Conservation (phyloP, 1,140 invertebrate species). For the Orchesella cincta region DNA sequence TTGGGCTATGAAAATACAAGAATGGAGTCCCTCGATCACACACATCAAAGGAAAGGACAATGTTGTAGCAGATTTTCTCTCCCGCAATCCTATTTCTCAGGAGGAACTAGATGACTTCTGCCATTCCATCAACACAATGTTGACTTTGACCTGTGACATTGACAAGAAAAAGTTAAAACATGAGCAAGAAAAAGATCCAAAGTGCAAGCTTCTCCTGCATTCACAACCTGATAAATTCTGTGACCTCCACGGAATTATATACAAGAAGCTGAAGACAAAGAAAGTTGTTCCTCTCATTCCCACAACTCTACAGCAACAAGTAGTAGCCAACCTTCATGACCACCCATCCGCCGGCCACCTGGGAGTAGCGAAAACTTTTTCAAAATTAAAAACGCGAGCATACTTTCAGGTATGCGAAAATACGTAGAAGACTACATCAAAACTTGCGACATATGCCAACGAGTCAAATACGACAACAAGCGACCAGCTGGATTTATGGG, state of each 20-base stretch:
- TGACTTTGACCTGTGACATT: background rate
- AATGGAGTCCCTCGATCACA: slow-evolving; percentile 24
- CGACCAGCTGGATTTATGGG: slow-evolving; percentile 21
- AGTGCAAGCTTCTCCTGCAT: background rate
- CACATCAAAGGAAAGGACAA: slow-evolving; percentile 29
- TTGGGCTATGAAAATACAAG: slow-evolving; percentile 27
- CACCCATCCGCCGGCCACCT: slow-evolving; percentile 35
- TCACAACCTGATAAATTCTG: background rate
- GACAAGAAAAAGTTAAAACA: background rate
- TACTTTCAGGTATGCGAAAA: background rate
- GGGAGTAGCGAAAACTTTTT: slow-evolving; percentile 7
- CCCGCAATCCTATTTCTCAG: slow-evolving; percentile 30
- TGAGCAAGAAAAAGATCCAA: background rate
- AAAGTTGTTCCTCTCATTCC: slow-evolving; percentile 35
- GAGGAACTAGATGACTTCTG: background rate
- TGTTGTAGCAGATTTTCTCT: slow-evolving; percentile 31
- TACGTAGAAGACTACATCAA: slow-evolving; percentile 2
- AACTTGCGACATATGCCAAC: slow-evolving; percentile 28
- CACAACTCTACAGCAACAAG: background rate
- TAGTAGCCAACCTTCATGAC: slow-evolving; percentile 38
- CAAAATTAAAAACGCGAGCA: background rate
- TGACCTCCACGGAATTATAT: background rate
- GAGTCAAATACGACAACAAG: slow-evolving; percentile 25
- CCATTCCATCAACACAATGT: background rate
- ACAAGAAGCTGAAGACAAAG: background rate